These are phyloP conservation scores for Manis javanica DNA, from an alignment of 2,797 vertebrate genomes.

Conservation along the genomic window DNA sequence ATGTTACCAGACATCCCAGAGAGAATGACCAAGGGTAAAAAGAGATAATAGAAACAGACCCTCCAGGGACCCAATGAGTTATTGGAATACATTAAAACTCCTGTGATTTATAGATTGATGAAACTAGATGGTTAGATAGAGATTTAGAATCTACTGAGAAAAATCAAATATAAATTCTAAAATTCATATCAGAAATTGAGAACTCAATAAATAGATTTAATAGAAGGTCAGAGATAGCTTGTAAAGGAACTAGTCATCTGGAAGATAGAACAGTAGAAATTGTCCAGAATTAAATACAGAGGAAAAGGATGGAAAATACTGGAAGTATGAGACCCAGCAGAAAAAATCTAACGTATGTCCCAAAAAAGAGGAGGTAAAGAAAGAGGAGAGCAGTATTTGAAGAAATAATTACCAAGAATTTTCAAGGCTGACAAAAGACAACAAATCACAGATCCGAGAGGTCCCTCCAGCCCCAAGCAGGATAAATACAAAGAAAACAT, in stretches of 20 bases:
- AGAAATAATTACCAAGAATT: neutral
- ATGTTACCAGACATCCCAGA: neutral
- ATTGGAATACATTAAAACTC: constrained; percentile 38
- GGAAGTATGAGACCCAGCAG: neutral
- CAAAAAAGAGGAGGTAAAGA: neutral
- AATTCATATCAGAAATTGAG: neutral
- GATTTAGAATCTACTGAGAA: neutral
- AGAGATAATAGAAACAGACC: neutral
- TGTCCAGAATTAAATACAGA: neutral
- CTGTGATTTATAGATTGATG: neutral
- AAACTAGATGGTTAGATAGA: constrained; percentile 33
- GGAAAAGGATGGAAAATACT: neutral
- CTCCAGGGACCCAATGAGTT: constrained; percentile 25
- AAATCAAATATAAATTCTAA: constrained; percentile 41
- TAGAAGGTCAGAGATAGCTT: neutral
- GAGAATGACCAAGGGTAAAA: neutral
- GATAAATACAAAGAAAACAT: neutral
- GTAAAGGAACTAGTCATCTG: neutral
- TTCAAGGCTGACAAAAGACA: constrained; percentile 32
- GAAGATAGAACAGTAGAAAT: neutral
- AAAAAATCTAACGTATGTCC: neutral
- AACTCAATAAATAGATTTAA: constrained; percentile 1
- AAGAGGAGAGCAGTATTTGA: neutral
- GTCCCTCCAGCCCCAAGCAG: neutral
- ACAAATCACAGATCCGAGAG: neutral